Evolutionary conservation across 2,113 vertebrate species (phyloP).

Genomic region (Indicator indicator): DNA sequence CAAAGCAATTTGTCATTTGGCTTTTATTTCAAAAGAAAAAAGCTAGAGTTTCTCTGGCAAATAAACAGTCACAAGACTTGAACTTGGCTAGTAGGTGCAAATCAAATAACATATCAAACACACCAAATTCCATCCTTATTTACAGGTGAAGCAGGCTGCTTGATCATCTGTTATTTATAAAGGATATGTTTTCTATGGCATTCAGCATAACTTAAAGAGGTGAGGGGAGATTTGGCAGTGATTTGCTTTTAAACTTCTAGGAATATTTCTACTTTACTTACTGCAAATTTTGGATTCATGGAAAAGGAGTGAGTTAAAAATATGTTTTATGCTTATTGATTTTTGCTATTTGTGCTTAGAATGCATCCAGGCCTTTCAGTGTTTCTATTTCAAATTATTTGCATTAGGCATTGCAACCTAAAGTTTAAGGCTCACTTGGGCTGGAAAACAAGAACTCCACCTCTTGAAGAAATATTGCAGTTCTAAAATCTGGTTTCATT

Average conservation of each 20-base stretch:
- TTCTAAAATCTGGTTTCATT: not conserved
- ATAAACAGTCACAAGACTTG: not conserved
- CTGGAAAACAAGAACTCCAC: not conserved
- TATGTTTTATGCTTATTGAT: not conserved
- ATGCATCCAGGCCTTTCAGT: not conserved
- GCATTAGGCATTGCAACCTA: not conserved
- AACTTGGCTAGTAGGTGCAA: not conserved
- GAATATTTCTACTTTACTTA: not conserved
- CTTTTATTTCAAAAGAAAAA: constrained; percentile 34
- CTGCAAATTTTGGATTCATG: not conserved
- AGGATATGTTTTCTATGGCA: not conserved
- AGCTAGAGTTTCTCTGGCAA: not conserved
- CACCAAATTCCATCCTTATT: not conserved
- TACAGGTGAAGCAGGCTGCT: constrained; percentile 5
- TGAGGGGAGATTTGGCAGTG: not conserved
- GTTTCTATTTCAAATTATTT: not conserved
- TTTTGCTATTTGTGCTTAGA: not conserved
- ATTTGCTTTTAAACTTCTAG: not conserved
- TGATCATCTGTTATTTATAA: constrained; percentile 23
- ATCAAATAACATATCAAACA: not conserved
- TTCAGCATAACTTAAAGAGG: not conserved
- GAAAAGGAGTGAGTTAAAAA: not conserved
- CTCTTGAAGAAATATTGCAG: not conserved
- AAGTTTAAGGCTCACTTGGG: not conserved
- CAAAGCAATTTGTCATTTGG: not conserved